Evolutionary conservation across 2,888 invertebrate species (phyloP), one percentile per base, ranked within the genome.

Genomic region (Drosophila mercatorum): DNA sequence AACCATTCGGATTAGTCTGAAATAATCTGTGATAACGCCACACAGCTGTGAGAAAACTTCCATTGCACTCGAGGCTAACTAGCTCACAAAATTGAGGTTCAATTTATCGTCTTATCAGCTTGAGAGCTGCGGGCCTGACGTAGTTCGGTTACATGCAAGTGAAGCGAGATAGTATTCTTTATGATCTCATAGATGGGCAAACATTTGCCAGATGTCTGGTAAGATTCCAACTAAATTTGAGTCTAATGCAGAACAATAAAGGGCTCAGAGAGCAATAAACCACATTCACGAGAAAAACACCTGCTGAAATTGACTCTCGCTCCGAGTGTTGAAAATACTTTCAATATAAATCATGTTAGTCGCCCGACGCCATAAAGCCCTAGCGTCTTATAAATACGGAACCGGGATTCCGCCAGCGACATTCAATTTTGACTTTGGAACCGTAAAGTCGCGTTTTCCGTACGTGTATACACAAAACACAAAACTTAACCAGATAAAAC

Each of bases 151-250:
- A 49, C 22, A 57, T 55, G 28, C 10, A 62, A 61, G 63, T 58
- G 40, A 49, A 47, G 38, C 26, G 6, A 41, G 71, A 64, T 78
- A 63, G 68, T 53, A 43, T 34, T 17, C 11, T 79, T 67, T 75
- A 80, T 78, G 68, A 67, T 66, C 56, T 46, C 72, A 81, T 78
- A 79, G 80, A 74, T 49, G 52, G 68, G 51, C 70, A 81, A 81
- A 77, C 75, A 82, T 84, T 84, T 83, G 51, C 57, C 22, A 40
- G 26, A 53, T 56, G 86, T 81, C 87, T 83, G 64, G 61, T 64
- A 40, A 38, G 67, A 70, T 78, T 83, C 75, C 62, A 62, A 44
- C 64, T 78, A 86, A 74, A 75, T 72, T 57, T 40, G 5, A 26
- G 51, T 28, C n/a, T 72, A 75, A 61, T 58, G 56, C 47, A 63